Evolutionary conservation across 2,888 invertebrate species (phyloP), one percentile per base, ranked within the genome.

Genomic region (Himalopsyche anomala): DNA sequence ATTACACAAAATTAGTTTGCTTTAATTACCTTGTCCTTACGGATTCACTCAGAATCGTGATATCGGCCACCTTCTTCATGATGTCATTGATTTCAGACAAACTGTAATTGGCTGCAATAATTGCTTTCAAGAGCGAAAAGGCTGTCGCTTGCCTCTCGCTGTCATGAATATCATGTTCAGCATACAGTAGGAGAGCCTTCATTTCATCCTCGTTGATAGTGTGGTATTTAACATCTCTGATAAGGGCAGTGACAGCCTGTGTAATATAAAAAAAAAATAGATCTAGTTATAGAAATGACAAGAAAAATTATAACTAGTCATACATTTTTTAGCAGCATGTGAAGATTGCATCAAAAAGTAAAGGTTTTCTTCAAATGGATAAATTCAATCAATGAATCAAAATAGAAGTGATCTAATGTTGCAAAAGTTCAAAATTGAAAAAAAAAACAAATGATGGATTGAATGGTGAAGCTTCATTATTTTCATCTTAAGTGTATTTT

Each of bases 111-210:
- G 97, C 94, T 36, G 95, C 94, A 36, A 99, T 92, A 87, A 98
- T 96, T 0, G 98, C 96, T 92, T 97, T 97, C 0, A 99, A 92
- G 0, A 99, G 92, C 0, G 95, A 94, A 90, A 99, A 99, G 0
- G 98, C 98, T 56, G 97, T 97, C 0, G 97, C 95, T 90, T 98
- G 98, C 89, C 96, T 95, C 56, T 96, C 96, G 80, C 95, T 94
- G 89, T 97, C 97, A 90, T 97, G 95, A 51, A 99, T 94, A 90
- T 99, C 98, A 91, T 97, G 96, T 90, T 99, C 98, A 0, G 97
- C 96, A 90, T 98, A 99, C 1, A 97, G 92, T 15, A 99, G 92
- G 0, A 99, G 91, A 5, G 96, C 95, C 91, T 97, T 96, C 12
- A 98, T 91, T 91, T 99, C 98, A 4, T 97, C 96, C 0, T 92